Percentiles rank a stretch among this genome's conserved stretches.
Evolutionary conservation across 2,797 vertebrate genomes (phyloP).

Genomic region (Echeneis naucrates): DNA sequence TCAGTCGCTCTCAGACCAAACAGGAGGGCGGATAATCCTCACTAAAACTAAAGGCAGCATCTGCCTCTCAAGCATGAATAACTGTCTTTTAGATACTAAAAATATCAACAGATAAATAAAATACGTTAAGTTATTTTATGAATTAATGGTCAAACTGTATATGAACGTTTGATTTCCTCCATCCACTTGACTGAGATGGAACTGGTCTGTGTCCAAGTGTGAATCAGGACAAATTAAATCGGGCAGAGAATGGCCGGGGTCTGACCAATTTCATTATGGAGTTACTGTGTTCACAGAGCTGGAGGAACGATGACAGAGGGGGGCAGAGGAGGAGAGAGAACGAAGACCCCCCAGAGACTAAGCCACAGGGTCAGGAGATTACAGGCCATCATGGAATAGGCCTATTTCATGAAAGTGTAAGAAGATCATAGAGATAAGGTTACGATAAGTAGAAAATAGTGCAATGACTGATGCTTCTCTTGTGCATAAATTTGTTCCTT

Average conservation of each 20-base stretch:
- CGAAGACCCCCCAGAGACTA: conserved; percentile 51
- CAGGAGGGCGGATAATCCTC: conserved; percentile 63
- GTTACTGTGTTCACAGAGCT: conserved; percentile 29
- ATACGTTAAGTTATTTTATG: neutral
- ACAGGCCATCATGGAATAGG: conserved; percentile 28
- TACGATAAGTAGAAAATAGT: conserved; percentile 13
- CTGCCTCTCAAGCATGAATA: conserved; percentile 34
- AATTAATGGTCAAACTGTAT: neutral
- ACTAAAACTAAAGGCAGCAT: conserved; percentile 48
- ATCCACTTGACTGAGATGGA: conserved; percentile 6
- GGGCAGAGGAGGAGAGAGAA: conserved; percentile 37
- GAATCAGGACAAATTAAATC: conserved; percentile 22
- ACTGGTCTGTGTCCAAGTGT: neutral
- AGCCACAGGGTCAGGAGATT: conserved; percentile 58
- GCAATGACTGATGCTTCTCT: neutral
- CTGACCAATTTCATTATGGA: conserved; percentile 55
- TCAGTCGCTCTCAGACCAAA: conserved; percentile 32
- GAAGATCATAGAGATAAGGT: conserved; percentile 31
- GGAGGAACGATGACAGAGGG: conserved; percentile 43
- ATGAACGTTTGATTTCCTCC: conserved; percentile 2
- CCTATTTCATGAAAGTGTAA: conserved; percentile 25
- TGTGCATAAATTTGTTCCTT: too few relatives aligned
- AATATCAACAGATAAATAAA: neutral
- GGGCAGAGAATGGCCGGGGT: conserved; percentile 31
- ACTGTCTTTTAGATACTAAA: neutral